Evolutionary conservation across 2,797 vertebrate species (phyloP).

Genomic region (Phataginus tetradactyla): DNA sequence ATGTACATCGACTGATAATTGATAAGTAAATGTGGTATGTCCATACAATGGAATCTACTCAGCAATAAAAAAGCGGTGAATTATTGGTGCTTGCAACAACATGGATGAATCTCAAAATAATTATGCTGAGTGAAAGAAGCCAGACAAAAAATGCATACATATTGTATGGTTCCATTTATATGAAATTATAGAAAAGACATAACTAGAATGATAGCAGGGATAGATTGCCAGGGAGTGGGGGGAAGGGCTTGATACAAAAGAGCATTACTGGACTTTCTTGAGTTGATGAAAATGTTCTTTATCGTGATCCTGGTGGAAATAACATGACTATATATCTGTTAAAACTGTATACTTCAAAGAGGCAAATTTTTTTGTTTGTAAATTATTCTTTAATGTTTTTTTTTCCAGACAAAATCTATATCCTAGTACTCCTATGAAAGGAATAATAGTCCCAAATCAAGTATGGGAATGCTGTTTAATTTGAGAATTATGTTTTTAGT

Average conservation of each 20-base stretch:
- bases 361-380: slow-evolving; percentile 7
- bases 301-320: not conserved
- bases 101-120: slow-evolving; percentile 38
- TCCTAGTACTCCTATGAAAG: not conserved
- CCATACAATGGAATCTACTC: not conserved
- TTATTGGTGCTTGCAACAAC: not conserved
- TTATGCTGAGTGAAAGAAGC: slow-evolving; percentile 52
- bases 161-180: not conserved
- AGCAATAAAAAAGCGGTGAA: not conserved
- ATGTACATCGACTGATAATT: not conserved
- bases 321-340: not conserved
- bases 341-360: slow-evolving; percentile 33
- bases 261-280: not conserved
- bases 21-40: not conserved
- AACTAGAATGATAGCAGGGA: not conserved
- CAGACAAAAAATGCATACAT: slow-evolving; percentile 20
- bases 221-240: not conserved
- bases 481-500: slow-evolving; percentile 44
- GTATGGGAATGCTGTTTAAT: not conserved
- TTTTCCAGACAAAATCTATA: not conserved
- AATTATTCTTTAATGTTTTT: not conserved
- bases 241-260: not conserved
- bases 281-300: not conserved
- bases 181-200: slow-evolving; percentile 39
- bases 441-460: slow-evolving; percentile 4